These are phyloP conservation scores for Protobothrops flavoviridis DNA, from an alignment of 2,113 vertebrate species.

Conservation along the genomic window DNA sequence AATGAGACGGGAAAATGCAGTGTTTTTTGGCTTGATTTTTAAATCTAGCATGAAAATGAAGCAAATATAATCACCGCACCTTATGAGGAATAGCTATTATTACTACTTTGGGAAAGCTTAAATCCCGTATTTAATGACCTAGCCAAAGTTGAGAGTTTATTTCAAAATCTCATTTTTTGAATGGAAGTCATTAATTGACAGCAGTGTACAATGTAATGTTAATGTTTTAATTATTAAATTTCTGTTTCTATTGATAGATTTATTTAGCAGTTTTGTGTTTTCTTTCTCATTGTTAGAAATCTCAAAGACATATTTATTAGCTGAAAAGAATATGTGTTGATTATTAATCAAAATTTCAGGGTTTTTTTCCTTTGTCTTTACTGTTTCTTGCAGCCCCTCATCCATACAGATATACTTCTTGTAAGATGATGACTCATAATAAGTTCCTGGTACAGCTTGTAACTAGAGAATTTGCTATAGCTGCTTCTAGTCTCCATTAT, in stretches of 20 bases:
- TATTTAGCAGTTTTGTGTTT: not conserved
- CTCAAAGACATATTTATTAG: not conserved
- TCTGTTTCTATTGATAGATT: not conserved
- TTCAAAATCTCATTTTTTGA: not conserved
- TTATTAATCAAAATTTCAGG: not conserved
- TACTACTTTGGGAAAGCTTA: not conserved
- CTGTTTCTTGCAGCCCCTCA: not conserved
- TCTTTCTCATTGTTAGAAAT: not conserved
- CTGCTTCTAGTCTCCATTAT: not conserved
- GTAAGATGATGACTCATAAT: not conserved
- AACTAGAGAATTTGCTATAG: not conserved
- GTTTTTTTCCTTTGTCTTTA: not conserved
- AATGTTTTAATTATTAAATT: not conserved
- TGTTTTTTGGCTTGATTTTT: not conserved
- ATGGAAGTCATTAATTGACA: not conserved
- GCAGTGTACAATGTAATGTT: not conserved
- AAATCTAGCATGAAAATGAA: not conserved
- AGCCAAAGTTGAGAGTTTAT: not conserved
- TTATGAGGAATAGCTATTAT: not conserved
- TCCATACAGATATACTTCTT: not conserved
- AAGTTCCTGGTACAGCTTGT: not conserved
- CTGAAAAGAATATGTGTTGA: not conserved
- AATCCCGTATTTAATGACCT: not conserved
- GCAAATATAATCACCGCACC: not conserved
- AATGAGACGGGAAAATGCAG: not conserved